Conservation (phyloP, 2,797 vertebrate species). For the Crax fasciolata region DNA sequence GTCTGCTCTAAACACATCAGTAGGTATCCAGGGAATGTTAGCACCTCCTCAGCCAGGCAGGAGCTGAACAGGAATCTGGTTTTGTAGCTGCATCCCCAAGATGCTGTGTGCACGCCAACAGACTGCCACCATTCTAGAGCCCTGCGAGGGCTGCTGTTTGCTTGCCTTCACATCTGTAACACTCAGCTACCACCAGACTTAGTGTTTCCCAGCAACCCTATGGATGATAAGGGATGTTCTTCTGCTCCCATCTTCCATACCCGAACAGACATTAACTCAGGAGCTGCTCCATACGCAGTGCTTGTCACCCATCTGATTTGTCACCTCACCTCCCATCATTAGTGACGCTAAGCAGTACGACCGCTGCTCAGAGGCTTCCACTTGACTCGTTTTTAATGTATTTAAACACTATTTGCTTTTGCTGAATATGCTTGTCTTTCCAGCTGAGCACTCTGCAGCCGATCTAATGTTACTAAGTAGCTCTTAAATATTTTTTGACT, state of each 20-base stretch:
- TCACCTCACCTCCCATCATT: background rate
- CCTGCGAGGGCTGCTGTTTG: background rate
- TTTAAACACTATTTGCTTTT: conserved; percentile 1
- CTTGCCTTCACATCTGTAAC: background rate
- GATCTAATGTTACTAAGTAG: background rate
- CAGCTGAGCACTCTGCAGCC: background rate
- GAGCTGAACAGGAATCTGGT: background rate
- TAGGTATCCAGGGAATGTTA: background rate
- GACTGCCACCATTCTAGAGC: background rate
- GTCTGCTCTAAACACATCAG: background rate
- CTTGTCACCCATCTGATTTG: background rate
- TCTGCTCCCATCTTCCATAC: background rate
- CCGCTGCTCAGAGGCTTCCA: background rate
- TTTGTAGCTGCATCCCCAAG: background rate
- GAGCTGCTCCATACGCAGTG: rapidly evolving
- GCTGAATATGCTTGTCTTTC: conserved; percentile 2
- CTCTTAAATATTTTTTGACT: conserved; percentile 40
- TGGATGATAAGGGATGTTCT: background rate
- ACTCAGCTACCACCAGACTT: background rate
- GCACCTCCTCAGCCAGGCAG: background rate
- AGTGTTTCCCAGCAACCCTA: background rate
- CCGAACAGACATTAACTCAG: rapidly evolving
- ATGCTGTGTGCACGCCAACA: background rate
- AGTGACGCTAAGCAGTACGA: rapidly evolving
- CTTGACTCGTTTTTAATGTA: background rate